Conservation (phyloP, 2,797 vertebrate genomes). For the Staurois parvus region DNA sequence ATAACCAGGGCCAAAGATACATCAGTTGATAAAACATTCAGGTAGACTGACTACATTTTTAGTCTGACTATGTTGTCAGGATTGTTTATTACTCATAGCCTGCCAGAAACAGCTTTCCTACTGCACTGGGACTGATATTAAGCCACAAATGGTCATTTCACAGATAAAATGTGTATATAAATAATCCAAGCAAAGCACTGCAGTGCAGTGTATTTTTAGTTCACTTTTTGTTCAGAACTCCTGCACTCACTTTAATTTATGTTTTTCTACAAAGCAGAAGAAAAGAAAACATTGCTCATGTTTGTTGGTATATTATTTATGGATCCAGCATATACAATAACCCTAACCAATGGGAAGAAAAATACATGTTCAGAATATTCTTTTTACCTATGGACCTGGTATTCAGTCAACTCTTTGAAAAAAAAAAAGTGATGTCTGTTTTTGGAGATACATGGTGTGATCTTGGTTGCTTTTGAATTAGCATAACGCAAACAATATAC, state of each 20-base stretch:
- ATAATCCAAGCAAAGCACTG: neutral
- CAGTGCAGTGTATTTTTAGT: neutral
- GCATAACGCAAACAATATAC: too few species aligned
- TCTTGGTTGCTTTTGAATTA: too few species aligned
- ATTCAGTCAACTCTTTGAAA: neutral
- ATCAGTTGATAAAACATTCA: neutral
- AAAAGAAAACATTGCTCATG: neutral
- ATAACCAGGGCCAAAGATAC: too few species aligned
- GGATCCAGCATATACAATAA: neutral
- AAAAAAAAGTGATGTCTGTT: too few species aligned
- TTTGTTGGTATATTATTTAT: neutral
- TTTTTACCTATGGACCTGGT: neutral
- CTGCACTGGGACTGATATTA: slow-evolving; percentile 4
- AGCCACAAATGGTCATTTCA: slow-evolving; percentile 7
- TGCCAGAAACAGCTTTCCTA: slow-evolving; percentile 2
- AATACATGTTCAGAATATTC: neutral
- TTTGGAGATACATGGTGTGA: too few species aligned
- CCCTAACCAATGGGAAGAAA: neutral
- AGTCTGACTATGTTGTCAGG: neutral
- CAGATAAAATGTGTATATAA: slow-evolving; percentile 11
- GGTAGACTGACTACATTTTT: neutral
- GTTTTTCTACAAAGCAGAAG: neutral
- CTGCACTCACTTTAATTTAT: neutral
- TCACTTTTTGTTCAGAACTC: neutral
- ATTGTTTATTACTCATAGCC: neutral